Base-by-base conservation (phyloP, 2,888 invertebrate species). In the Buathra laborator region DNA sequence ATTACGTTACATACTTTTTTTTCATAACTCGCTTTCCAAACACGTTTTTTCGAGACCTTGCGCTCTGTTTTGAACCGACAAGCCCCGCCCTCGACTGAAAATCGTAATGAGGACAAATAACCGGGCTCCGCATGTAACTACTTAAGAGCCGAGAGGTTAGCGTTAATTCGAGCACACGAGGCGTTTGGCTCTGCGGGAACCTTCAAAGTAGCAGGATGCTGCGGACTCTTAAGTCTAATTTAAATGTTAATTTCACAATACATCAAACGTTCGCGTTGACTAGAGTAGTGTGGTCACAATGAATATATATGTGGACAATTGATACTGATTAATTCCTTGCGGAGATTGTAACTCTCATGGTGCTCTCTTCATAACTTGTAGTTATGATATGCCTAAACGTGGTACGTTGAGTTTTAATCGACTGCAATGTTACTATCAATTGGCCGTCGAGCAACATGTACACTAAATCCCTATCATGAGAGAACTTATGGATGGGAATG, bases 91-190 rank as follows among this genome's bases (percentile, higher is more conserved):
- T 70, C 37, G 16, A 5, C 53, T 24, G 56, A 56, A 44, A 19
- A 43, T 24, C 72, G 24, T 29, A 29, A 44, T 59, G 43, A 24
- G 32, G 32, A 72, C 44, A 24, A 72, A 72, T 72, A 48, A 72
- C 24, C 24, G 9, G 59, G 24, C 12, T 37, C 24, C 72, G 24
- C 24, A 14, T 5, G 59, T 44, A 9, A n/a, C 44, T 16, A 72
- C 72, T 44, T 44, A 12, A 56, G 53, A 71, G 71, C 9, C 29
- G 12, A 24, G 46, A 24, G 67, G 44, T 46, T 67, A 44, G 44
- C 46, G 16, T 24, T 12, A 10, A 46, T 24, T 46, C 46, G 64
- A 66, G 56, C 56, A 24, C 56, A 10, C 56, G 24, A 37, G 16
- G 19, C 71, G 19, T 19, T 44, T 53, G 37, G 43, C 53, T 53